Evolutionary conservation across 2,797 vertebrate genomes (phyloP).

Genomic region (Helarctos malayanus): DNA sequence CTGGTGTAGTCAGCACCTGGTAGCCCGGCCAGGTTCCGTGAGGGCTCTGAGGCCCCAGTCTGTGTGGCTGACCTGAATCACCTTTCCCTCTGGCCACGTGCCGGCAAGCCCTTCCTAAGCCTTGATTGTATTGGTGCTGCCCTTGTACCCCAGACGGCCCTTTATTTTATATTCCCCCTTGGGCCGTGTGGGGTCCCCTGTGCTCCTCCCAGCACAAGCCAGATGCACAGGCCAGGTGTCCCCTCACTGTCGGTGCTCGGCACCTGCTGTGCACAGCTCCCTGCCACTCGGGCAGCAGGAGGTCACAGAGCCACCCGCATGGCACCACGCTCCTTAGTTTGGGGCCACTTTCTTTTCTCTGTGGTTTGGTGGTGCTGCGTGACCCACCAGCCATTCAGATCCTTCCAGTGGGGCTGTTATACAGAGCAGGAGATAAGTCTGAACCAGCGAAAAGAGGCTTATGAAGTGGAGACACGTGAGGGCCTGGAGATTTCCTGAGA

Average conservation of each 20-base stretch:
- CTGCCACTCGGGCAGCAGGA: neutral
- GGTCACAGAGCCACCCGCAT: neutral
- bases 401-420: neutral
- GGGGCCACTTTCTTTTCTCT: neutral
- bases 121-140: fast-evolving
- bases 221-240: neutral
- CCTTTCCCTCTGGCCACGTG: neutral
- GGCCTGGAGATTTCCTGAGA: neutral
- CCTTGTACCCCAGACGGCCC: neutral
- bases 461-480: neutral
- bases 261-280: neutral
- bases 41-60: neutral
- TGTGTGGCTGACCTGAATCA: neutral
- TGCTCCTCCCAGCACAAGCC: neutral
- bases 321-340: neutral
- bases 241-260: neutral
- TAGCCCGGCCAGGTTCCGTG: fast-evolving
- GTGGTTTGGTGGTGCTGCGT: neutral
- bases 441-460: neutral
- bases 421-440: neutral
- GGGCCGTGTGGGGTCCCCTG: neutral
- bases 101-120: neutral
- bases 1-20: neutral
- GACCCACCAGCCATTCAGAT: neutral
- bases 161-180: neutral